Evolutionary conservation across 2,888 invertebrate species (phyloP).

Genomic region (Zhuqinia jingwanae): DNA sequence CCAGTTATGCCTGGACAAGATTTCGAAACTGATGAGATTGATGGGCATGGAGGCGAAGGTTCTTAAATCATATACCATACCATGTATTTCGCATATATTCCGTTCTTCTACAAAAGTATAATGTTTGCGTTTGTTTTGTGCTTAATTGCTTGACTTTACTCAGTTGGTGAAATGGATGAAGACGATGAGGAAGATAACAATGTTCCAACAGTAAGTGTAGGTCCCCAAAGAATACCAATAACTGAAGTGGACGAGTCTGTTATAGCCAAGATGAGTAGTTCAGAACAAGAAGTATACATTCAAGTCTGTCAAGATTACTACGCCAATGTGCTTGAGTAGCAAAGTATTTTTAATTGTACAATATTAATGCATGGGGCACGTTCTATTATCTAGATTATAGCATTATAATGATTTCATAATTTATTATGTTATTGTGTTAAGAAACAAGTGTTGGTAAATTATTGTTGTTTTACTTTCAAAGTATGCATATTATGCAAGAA

Average conservation of each 20-base stretch:
- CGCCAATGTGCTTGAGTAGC: constrained; percentile 92
- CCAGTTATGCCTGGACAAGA: constrained; percentile 63
- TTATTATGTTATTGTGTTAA: background rate
- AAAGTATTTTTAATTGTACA: background rate
- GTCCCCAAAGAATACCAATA: constrained; percentile 89
- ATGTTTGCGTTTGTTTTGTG: no score
- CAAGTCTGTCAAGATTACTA: constrained; percentile 96
- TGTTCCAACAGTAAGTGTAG: constrained; percentile 91
- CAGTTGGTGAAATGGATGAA: constrained; percentile 85
- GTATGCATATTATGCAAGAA: no score
- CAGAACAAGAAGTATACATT: constrained; percentile 96
- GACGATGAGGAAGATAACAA: constrained; percentile 88
- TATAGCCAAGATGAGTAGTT: constrained; percentile 93
- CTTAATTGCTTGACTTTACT: background rate
- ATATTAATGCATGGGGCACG: background rate
- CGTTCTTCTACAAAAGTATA: background rate
- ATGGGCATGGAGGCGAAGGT: constrained; percentile 53
- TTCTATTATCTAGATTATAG: background rate
- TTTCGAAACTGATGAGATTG: constrained; percentile 58
- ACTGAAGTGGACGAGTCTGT: constrained; percentile 92
- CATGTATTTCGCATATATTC: background rate
- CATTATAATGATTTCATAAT: background rate
- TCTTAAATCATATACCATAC: background rate
- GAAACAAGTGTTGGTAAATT: background rate
- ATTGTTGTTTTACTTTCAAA: no score